phyloP scores from a whole-genome alignment of 2,888 invertebrate genomes.

The Electrophaes corylata region DNA sequence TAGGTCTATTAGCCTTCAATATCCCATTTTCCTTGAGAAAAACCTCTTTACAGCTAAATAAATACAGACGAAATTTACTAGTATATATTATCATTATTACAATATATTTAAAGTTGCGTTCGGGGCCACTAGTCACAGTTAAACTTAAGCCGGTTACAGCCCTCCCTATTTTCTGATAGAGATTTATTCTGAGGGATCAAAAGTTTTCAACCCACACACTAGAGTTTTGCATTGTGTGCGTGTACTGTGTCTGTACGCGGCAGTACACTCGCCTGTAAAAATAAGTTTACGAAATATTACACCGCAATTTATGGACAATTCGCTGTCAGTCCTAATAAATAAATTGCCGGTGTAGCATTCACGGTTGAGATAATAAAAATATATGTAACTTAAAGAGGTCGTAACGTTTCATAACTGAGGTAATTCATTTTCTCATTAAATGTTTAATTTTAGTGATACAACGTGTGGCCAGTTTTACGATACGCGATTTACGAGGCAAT shows the following conservation, averaged over 20 bases:
- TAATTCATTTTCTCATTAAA: constrained; percentile 72
- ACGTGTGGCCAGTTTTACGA: constrained; percentile 56
- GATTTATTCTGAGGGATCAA: constrained; percentile 84
- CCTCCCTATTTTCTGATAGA: constrained; percentile 84
- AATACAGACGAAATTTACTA: constrained; percentile 77
- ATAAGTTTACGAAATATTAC: constrained; percentile 58
- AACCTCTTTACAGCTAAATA: constrained; percentile 69
- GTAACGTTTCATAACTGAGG: constrained; percentile 61
- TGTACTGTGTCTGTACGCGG: constrained; percentile 27
- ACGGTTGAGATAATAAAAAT: constrained; percentile 61
- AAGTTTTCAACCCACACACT: constrained; percentile 75
- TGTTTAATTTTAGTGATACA: constrained; percentile 70
- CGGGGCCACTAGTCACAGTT: constrained; percentile 79
- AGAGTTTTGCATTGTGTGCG: constrained; percentile 50
- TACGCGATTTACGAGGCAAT: constrained; percentile 59
- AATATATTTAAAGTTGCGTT: constrained; percentile 81
- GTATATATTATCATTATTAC: constrained; percentile 82
- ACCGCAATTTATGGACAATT: constrained; percentile 61
- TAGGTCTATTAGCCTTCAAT: constrained; percentile 15
- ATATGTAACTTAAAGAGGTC: constrained; percentile 59
- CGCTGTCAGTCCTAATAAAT: constrained; percentile 67
- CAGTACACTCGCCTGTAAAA: constrained; percentile 55
- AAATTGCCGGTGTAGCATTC: constrained; percentile 56
- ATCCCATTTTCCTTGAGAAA: constrained; percentile 65
- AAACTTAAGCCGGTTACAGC: constrained; percentile 84